These are phyloP conservation scores for Campoletis raptor DNA, from an alignment of 2,888 invertebrate genomes.

Conservation along the genomic window DNA sequence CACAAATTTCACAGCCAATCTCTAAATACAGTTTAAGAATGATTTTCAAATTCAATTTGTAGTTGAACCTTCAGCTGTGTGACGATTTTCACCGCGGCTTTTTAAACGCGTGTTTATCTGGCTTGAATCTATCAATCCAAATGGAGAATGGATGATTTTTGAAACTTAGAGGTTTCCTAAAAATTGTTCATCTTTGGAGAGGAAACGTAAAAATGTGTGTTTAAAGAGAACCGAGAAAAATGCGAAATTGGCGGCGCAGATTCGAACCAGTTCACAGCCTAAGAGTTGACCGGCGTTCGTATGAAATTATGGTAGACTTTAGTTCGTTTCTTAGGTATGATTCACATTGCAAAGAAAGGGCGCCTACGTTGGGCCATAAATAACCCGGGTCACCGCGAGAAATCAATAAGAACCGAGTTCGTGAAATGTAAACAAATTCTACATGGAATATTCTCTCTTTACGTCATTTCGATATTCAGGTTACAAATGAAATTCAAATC, in stretches of 20 bases:
- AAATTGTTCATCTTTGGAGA: background rate
- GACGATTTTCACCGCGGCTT: too few relatives aligned
- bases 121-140: too few relatives aligned
- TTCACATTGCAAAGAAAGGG: background rate
- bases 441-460: background rate
- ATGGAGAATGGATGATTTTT: background rate
- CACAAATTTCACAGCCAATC: too few relatives aligned
- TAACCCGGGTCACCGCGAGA: background rate
- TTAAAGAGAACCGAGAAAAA: background rate
- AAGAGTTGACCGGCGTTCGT: background rate
- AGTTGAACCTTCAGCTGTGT: too few relatives aligned
- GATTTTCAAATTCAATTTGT: background rate
- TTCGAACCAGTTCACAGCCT: background rate
- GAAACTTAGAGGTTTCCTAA: background rate
- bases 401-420: constrained; percentile 3
- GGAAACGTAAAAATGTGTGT: background rate
- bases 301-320: background rate
- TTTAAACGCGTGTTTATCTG: too few relatives aligned
- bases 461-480: background rate
- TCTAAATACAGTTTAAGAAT: background rate
- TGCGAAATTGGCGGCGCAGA: background rate
- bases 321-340: background rate
- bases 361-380: background rate
- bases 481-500: background rate
- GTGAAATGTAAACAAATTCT: constrained; percentile 8